Evolutionary conservation across 2,797 vertebrate species (phyloP).

Genomic region (Malacoctenus gilli): DNA sequence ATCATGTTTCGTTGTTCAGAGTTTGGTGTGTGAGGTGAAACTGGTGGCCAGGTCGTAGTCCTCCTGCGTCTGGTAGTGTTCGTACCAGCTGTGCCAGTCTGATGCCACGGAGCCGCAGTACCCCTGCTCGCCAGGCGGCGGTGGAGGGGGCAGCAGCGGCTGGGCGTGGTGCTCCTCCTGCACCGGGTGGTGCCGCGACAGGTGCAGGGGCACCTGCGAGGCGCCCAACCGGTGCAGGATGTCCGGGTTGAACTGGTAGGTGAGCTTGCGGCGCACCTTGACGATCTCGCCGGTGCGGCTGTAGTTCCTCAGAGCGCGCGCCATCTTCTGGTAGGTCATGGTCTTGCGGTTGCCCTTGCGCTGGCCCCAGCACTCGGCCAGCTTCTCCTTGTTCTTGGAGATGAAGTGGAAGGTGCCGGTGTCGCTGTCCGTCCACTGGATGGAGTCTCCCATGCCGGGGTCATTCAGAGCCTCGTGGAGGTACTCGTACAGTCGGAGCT

Average conservation of each 20-base stretch:
- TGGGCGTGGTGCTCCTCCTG: slow-evolving; percentile 64
- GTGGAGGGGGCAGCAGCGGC: neutral
- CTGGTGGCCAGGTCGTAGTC: slow-evolving; percentile 79
- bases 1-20: too few relatives aligned
- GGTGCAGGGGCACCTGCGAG: slow-evolving; percentile 59
- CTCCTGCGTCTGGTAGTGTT: slow-evolving; percentile 80
- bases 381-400: slow-evolving; percentile 97
- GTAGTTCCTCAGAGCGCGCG: slow-evolving; percentile 96
- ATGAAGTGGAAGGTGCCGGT: slow-evolving; percentile 95
- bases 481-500: slow-evolving; percentile 94
- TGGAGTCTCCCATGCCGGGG: slow-evolving; percentile 91
- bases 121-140: slow-evolving; percentile 62
- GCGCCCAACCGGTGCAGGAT: slow-evolving; percentile 89
- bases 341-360: slow-evolving; percentile 97
- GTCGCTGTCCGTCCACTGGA: slow-evolving; percentile 94
- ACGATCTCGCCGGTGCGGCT: slow-evolving; percentile 95
- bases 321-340: slow-evolving; percentile 99
- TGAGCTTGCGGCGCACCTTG: slow-evolving; percentile 95
- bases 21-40: slow-evolving; percentile 66
- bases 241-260: slow-evolving; percentile 94
- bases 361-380: slow-evolving; percentile 96
- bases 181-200: slow-evolving; percentile 37
- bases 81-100: slow-evolving; percentile 87
- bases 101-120: slow-evolving; percentile 68
- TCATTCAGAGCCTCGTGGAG: slow-evolving; percentile 91